Evolutionary conservation across 2,797 vertebrate species (phyloP), one percentile per base, ranked within the genome.

Genomic region (Chaetodon trifasciatus): DNA sequence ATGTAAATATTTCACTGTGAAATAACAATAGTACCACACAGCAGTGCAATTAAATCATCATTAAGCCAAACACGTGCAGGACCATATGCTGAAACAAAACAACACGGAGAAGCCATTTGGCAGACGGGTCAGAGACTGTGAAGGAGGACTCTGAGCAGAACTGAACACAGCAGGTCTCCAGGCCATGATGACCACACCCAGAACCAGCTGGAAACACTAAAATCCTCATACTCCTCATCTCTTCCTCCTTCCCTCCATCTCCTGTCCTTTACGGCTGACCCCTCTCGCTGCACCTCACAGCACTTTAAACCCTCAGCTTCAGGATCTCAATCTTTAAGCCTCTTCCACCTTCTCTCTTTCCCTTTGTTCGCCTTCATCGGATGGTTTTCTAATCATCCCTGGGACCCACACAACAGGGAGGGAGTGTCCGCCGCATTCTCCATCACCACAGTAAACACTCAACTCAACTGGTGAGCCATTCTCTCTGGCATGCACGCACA

Each of bases 141-240:
- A 86, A 66, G 80, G 65, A 85, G 76, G 75, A 86, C 80, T 76
- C 32, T 3, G 73, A 79, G 88, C 82, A 77, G 86, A 86, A 70
- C 81, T 82, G 82, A 92, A 90, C 89, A 75, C 91, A 88, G 86
- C 84, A 74, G 90, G 93, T 92, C 92, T 91, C 88, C 83, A 65
- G 83, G 86, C 87, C 80, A 58, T 74, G 76, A 84, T 74, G 88
- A 89, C 95, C 95, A 94, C 95, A 93, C 95, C 95, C 94, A 24
- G 63, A 49, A 78, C 93, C 95, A 96, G 95, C 93, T 96, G 95
- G 91, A 94, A 93, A 84, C 82, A 86, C 94, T 95, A 91, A 94
- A 84, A 87, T 65, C 76, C 81, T 86, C 81, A 71, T 75, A 82
- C 69, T 91, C 83, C 69, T 81, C 89, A 82, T 89, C 81, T 81